Conservation (phyloP, 1,140 invertebrate genomes). For the Trichoplusia ni region DNA sequence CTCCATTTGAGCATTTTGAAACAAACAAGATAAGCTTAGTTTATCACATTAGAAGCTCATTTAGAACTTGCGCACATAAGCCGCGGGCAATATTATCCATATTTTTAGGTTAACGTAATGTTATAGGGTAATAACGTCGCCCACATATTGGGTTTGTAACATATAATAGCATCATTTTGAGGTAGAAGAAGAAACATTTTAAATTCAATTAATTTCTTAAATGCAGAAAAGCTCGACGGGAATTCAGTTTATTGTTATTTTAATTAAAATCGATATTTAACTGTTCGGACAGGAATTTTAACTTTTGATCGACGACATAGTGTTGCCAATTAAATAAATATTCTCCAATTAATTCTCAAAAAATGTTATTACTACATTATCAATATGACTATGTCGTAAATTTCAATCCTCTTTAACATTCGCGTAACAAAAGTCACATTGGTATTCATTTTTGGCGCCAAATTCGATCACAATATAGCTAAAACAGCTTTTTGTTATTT, state of each 20-base stretch:
- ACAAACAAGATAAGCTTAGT: no score
- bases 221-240: constrained; percentile 13
- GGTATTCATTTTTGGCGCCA: background rate
- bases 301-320: constrained; percentile 8
- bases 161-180: constrained; percentile 47
- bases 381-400: background rate
- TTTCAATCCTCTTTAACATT: background rate
- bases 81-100: background rate
- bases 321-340: constrained; percentile 11
- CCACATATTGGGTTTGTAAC: background rate
- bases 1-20: no score
- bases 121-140: no score
- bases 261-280: background rate
- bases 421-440: constrained; percentile 12
- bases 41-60: no score
- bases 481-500: background rate
- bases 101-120: no score
- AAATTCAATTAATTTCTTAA: constrained; percentile 15
- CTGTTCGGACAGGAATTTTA: background rate
- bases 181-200: constrained; percentile 48
- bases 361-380: no score
- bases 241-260: background rate
- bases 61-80: no score
- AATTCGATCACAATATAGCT: background rate
- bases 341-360: no score